Base-by-base conservation (phyloP, 2,888 invertebrate genomes). In the Diplolepis rosae region DNA sequence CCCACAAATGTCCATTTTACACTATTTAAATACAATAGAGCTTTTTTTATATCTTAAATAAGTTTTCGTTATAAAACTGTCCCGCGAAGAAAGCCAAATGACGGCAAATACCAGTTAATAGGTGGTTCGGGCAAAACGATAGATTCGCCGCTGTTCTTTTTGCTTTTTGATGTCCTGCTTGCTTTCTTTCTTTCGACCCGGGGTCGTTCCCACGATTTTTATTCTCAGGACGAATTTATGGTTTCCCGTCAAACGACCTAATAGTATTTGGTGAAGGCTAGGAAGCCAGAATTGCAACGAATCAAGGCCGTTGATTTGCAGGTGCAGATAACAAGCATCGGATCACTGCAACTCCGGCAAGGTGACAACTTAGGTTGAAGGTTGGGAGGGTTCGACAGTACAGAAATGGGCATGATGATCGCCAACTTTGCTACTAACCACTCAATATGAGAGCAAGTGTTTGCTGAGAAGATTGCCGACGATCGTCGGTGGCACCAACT, bases 21-120 rank as follows among this genome's bases (percentile, higher is more conserved):
- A 88, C 87, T 88, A 88, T 88, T 88, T 88, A 88, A 88, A 88
- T 88, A 88, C 86, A 88, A 88, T 88, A 87, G 84, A 88, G 83
- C 84, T 87, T 88, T 87, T 80, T 80, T 87, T 85, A 85, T 84
- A 85, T 85, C 85, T 88, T 88, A 88, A 88, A 88, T 88, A 88
- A 88, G 87, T 87, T 87, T 84, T 78, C 69, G 70, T 80, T 87
- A 87, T 83, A 87, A 87, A 88, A 88, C 79, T 84, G 86, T 88
- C 84, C 83, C 84, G 82, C 82, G 84, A 84, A 81, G 82, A 86
- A 84, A 87, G 84, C 85, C 86, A 83, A 81, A 84, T 85, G 83
- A 80, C 83, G 82, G 82, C 84, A 86, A 87, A 84, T 86, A 87
- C 85, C 85, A 83, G 81, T 85, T 79, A 82, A 80, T 83, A 83